These are phyloP conservation scores for Aphaenogaster rudis DNA, from an alignment of 1,140 invertebrate species.

Conservation along the genomic window DNA sequence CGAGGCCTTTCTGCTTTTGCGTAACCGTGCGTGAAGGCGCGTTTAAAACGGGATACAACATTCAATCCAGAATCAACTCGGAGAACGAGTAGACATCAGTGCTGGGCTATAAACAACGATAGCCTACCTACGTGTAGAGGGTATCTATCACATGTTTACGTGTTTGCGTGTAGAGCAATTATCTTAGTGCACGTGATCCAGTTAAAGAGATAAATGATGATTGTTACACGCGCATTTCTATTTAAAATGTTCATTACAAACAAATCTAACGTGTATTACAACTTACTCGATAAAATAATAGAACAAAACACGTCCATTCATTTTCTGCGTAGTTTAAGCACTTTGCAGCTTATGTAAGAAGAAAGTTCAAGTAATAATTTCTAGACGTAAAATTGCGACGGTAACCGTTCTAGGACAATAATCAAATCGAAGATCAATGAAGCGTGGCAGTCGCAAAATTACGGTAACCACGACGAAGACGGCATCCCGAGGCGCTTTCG, in stretches of 20 bases:
- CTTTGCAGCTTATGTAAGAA: background rate
- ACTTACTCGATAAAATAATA: background rate
- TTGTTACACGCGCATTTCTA: background rate
- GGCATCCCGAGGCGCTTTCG: background rate
- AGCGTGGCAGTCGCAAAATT: background rate
- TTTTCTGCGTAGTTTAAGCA: background rate
- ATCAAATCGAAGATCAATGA: constrained; percentile 21
- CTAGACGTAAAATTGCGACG: background rate
- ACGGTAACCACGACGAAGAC: background rate
- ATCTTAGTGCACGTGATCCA: background rate
- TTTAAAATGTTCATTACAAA: background rate
- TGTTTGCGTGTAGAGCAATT: background rate
- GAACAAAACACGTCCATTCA: background rate
- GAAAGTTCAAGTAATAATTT: constrained; percentile 12
- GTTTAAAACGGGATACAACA: constrained; percentile 18
- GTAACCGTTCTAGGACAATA: background rate
- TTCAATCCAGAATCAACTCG: constrained; percentile 35
- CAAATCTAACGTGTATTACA: background rate
- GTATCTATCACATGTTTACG: background rate
- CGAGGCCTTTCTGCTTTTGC: constrained; percentile 44
- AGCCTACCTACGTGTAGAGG: background rate
- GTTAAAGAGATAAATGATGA: background rate
- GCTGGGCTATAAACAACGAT: background rate
- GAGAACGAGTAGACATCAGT: background rate
- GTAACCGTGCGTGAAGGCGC: constrained; percentile 18